phyloP scores from a whole-genome alignment of 2,797 vertebrate genomes.

The Sebastes umbrosus region DNA sequence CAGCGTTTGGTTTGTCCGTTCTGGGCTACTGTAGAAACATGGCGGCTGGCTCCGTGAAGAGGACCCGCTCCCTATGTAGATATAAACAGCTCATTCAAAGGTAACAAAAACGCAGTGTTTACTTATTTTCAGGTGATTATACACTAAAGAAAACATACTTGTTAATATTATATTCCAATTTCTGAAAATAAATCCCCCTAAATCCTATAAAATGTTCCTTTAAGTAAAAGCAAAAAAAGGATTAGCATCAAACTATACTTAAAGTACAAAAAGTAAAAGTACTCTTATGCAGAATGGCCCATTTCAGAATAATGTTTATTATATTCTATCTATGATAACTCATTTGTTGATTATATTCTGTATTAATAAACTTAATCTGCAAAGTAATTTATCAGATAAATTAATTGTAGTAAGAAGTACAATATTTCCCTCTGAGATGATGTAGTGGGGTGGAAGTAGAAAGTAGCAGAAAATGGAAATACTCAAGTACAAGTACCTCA shows the following conservation, averaged over 20 bases:
- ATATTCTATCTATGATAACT: neutral
- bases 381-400: neutral
- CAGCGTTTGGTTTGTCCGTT: no score
- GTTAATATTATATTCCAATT: no score
- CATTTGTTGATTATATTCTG: neutral
- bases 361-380: neutral
- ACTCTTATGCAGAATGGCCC: neutral
- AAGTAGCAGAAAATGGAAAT: neutral
- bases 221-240: neutral
- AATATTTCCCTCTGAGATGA: neutral
- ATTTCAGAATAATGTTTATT: neutral
- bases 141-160: no score
- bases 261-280: neutral
- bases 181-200: no score
- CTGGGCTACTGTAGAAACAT: no score
- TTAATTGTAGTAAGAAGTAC: neutral
- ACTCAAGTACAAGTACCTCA: neutral
- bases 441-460: neutral
- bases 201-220: no score
- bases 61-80: no score
- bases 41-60: no score
- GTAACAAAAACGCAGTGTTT: no score
- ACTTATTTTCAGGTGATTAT: no score
- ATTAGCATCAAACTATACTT: neutral
- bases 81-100: no score